Base-by-base conservation (phyloP, 2,888 invertebrate species). In the Spodoptera picta region DNA sequence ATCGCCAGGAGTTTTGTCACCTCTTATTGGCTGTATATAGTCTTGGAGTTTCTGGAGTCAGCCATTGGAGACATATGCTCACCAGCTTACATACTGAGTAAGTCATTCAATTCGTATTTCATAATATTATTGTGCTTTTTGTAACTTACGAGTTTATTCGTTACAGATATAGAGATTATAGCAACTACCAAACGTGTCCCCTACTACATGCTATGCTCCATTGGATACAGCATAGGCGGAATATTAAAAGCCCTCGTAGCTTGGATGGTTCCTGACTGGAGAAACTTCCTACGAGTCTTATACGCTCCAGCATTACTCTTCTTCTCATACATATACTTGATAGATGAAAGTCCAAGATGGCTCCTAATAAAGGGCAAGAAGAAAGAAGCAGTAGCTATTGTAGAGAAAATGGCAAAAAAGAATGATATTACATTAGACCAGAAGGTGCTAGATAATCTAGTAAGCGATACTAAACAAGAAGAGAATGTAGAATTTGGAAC, bases 301-400 rank as follows among this genome's bases (percentile, higher is more conserved):
- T 98, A 97, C 79, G 89, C 95, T 0, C 98, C 97, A 0, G 96
- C 96, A 0, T 83, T 97, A 9, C 84, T 97, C 0, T 95, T 97
- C 69, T 83, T 97, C 51, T 86, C 95, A 5, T 97, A 97, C 80
- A 94, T 95, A 49, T 96, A 96, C 94, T 79, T 96, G 0, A 88
- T 97, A 46, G 97, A 97, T 5, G 97, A 97, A 88, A 97, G 97
- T 56, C 95, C 97, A n/a, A 94, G 98, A 81, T 98, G 98, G 98
- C 92, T 97, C 4, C 88, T 97, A n/a, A 96, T 96, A 23, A 96
- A 96, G 84, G 96, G 96, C 4, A 95, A 95, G 69, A 95, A 95
- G 65, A 95, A 96, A 0, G 93, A 96, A 81, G 97, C 97, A 0
- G 93, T 96, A 65, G 85, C 83, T 2, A 95, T 97, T n/a, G 86